Conservation (phyloP, 1,140 invertebrate genomes). For the Zaprionus capensis region DNA sequence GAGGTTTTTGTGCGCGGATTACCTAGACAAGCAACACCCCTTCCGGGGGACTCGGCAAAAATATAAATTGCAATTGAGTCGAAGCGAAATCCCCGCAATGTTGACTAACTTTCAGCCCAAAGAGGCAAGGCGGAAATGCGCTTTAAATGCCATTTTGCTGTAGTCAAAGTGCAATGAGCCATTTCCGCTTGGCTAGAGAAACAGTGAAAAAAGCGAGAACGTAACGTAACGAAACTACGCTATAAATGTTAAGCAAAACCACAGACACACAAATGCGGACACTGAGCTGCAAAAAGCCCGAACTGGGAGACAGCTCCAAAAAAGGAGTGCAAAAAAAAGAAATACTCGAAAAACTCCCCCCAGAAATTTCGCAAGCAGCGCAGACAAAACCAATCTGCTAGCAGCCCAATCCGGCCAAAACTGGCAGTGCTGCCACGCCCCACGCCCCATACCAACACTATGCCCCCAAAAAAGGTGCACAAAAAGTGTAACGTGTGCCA, state of each 20-base stretch:
- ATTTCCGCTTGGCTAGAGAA: slow-evolving; percentile 50
- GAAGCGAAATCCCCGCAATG: slow-evolving; percentile 47
- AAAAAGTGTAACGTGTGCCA: slow-evolving; percentile 74
- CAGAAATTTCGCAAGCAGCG: slow-evolving; percentile 30
- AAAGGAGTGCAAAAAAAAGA: slow-evolving; percentile 40
- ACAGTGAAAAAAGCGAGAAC: slow-evolving; percentile 1
- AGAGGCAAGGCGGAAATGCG: slow-evolving; percentile 64
- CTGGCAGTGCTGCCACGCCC: slow-evolving; percentile 58
- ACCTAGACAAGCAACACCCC: slow-evolving; percentile 39
- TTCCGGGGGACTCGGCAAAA: slow-evolving; percentile 28
- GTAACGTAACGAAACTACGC: slow-evolving; percentile 38
- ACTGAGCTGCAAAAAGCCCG: slow-evolving; percentile 24
- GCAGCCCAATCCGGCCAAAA: slow-evolving; percentile 64
- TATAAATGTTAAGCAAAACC: slow-evolving; percentile 80
- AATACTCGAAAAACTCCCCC: background rate
- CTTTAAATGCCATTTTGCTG: slow-evolving; percentile 78
- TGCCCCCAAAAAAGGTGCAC: slow-evolving; percentile 47
- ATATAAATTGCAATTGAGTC: slow-evolving; percentile 65
- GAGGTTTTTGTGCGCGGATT: slow-evolving; percentile 41
- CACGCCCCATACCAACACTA: slow-evolving; percentile 43
- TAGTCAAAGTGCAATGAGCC: slow-evolving; percentile 83
- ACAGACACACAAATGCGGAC: slow-evolving; percentile 66
- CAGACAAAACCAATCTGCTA: slow-evolving; percentile 77
- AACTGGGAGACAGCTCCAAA: background rate
- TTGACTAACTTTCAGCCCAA: slow-evolving; percentile 22